These are phyloP conservation scores for Protodeltote pygarga DNA, from an alignment of 2,888 invertebrate species.

Conservation along the genomic window DNA sequence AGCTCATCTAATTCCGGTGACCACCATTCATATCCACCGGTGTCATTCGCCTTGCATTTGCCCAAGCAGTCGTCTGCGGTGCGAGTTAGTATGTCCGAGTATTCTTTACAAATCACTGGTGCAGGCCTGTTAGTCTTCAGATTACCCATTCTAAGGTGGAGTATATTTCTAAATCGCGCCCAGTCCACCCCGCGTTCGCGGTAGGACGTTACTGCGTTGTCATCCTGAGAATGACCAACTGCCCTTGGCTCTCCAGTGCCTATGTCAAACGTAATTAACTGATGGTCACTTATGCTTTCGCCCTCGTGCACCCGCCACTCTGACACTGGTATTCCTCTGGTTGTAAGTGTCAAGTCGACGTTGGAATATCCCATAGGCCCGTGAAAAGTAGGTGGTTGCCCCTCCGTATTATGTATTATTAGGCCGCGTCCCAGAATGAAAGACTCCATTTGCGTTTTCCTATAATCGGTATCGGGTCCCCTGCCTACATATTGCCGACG, in stretches of 20 bases:
- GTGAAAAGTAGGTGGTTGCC: constrained; percentile 23
- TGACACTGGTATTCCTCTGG: constrained; percentile 13
- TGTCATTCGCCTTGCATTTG: not conserved
- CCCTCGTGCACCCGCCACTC: constrained; percentile 31
- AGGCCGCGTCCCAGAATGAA: not conserved
- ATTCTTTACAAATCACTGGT: not conserved
- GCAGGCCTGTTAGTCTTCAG: not conserved
- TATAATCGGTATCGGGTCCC: constrained; percentile 9
- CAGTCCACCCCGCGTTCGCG: constrained; percentile 9
- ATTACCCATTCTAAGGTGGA: not conserved
- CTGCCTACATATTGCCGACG: constrained; percentile 29
- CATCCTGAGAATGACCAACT: no score
- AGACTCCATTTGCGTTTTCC: not conserved
- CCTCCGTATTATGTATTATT: not conserved
- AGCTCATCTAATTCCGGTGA: not conserved
- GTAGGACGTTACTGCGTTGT: no score
- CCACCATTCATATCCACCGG: not conserved
- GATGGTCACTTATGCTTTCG: constrained; percentile 31
- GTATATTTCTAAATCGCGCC: not conserved
- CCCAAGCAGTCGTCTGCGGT: not conserved
- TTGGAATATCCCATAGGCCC: constrained; percentile 35
- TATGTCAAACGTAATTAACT: constrained; percentile 12
- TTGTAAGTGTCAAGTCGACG: constrained; percentile 42
- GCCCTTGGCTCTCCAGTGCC: no score
- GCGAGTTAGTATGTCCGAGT: not conserved